Evolutionary conservation across 2,113 vertebrate genomes (phyloP), one percentile per base, ranked within the genome.

Genomic region (Corvus hawaiiensis): DNA sequence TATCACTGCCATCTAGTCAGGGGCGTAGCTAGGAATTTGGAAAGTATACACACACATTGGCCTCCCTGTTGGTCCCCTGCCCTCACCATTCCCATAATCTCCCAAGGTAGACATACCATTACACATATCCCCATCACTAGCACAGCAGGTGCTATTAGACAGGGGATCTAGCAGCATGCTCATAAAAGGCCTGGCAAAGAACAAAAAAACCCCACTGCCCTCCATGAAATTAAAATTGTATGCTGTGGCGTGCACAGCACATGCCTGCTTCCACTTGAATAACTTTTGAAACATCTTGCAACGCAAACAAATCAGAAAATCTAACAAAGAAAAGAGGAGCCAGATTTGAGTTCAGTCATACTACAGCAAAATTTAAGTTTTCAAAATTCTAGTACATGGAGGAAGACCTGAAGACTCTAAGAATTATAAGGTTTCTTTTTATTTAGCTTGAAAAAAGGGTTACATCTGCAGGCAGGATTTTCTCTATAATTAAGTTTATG

Each of bases 191-290:
- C 82, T 95, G 79, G 95, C 76, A 86, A 92, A 93, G 90, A 96
- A 93, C 83, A 94, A 89, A 78, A 90, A 86, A 87, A 83, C n/a
- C 16, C 2, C 80, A 71, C 8, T 78, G 93, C 69, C 92, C 68
- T n/a, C 80, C 81, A 79, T 84, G 74, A 96, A 94, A 94, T 95
- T 93, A 94, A 95, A 96, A 96, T 90, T 90, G 76, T 90, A 90
- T 78, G 79, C 76, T 54, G 68, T 41, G 82, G 92, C 0, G 1
- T 74, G 41, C 49, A 79, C 63, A 88, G 83, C 90, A 92, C 86
- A 90, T 39, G 86, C 58, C 59, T 82, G 74, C 84, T 97, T 96
- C 93, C 79, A 75, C 88, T 59, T 66, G 52, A 94, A 22, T 80
- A 62, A 93, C 90, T 93, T 63, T 11, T 48, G 55, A 91, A 91